Base-by-base conservation (phyloP, 2,113 vertebrate species). In the Platichthys stellatus region DNA sequence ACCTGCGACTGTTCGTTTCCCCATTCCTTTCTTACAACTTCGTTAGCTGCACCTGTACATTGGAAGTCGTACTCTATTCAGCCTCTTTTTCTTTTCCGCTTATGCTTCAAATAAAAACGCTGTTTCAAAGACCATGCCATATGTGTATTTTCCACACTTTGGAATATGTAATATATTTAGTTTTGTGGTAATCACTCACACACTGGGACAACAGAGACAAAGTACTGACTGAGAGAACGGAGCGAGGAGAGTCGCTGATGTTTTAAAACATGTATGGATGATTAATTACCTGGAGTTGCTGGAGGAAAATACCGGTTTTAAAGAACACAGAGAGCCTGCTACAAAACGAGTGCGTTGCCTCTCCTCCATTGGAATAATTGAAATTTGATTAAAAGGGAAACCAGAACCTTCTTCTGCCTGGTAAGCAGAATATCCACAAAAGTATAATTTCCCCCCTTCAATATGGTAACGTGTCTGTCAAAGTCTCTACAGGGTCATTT, bases 311-410 rank as follows among this genome's bases (percentile, higher is more conserved):
- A 91, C 81, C 65, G 80, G 83, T 92, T 93, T 92, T 88, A 86
- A 85, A 90, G 87, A 92, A 89, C 85, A 88, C 72, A 90, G 76
- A 84, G 79, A 91, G 78, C 63, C 72, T 35, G 59, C 82, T 51
- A 81, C 77, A 87, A 87, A 92, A 91, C 26, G 74, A 82, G 64
- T 71, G 79, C n/a, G 82, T 91, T 90, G 88, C 89, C 87, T 90
- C 69, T 83, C 71, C 82, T 90, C 76, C 83, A 53, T 78, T 84
- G 80, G 85, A 93, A 90, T 93, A 92, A 92, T 91, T 94, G 88
- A 93, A 92, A 93, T 93, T 90, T 93, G 92, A 94, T 94, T 94
- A 92, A 92, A 92, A 92, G 85, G 83, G 77, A 90, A 90, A 89
- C 76, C 49, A 74, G 84, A 90, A 68, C 72, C 64, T 76, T 88